Evolutionary conservation across 1,140 invertebrate species (phyloP), one percentile per base, ranked within the genome.

Genomic region (Luehdorfia chinensis): DNA sequence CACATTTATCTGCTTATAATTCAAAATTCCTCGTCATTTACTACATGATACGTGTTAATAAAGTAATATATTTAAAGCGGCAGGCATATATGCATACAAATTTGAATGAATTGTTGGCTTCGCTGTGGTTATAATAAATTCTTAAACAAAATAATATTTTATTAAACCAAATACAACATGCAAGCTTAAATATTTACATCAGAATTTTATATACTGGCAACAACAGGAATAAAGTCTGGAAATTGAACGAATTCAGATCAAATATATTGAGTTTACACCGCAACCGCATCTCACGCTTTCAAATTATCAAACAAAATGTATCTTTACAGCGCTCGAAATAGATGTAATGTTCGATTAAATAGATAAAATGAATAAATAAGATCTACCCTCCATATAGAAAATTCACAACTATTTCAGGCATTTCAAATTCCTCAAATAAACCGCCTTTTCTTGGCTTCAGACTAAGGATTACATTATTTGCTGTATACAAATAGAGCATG

Each of bases 181-280:
- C 21, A 1, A 37, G 21, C 18, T 16, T 37, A 19, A 37, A 37
- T 37, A 37, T 37, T 37, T 37, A 37, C 34, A 37, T 21, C 11
- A 4, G 11, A 37, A 37, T 16, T 37, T 37, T 37, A 37, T 37
- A 37, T 23, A 37, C 34, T 16, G 34, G 34, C 21, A 23, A 37
- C 18, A 37, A 37, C 18, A 12, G 18, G 34, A 37, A 37, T 37
- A 37, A 37, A 37, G 34, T 37, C 16, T 21, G 2, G 34, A 4
- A 37, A 37, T 37, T 37, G 34, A 37, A 37, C 34, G 34, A 37
- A 37, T 37, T 37, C 34, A 37, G 34, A 37, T 37, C 34, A 37
- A 37, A 37, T 37, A 37, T 37, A 37, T 37, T 37, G 34, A 37
- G 34, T 37, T 37, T 37, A 37, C 34, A 37, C n/a, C 34, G 34